Evolutionary conservation across 2,797 vertebrate genomes (phyloP).

Genomic region (Hafferia zeledoni): DNA sequence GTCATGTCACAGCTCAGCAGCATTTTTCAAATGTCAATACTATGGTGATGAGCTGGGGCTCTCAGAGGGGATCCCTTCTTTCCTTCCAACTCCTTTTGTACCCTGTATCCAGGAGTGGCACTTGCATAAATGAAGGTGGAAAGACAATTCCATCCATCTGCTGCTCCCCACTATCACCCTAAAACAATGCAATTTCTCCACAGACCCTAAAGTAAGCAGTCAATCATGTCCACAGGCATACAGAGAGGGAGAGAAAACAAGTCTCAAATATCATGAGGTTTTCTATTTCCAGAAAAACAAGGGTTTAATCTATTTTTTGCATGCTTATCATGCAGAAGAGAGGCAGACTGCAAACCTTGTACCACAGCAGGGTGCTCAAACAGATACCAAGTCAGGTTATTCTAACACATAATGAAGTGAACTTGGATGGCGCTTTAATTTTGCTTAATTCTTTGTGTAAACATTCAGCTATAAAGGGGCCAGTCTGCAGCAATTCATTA

Average conservation of each 20-base stretch:
- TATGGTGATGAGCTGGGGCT: not conserved
- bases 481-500: not conserved
- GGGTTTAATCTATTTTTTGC: not conserved
- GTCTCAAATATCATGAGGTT: not conserved
- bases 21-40: not conserved
- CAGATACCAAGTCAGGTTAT: not conserved
- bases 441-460: not conserved
- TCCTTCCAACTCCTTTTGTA: not conserved
- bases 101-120: not conserved
- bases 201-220: not conserved
- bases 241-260: not conserved
- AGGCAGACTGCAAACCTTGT: not conserved
- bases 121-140: not conserved
- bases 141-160: fast-evolving
- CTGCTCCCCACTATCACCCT: not conserved
- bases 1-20: not conserved
- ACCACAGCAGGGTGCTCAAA: not conserved
- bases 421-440: not conserved
- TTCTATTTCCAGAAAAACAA: not conserved
- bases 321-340: not conserved
- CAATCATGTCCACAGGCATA: not conserved
- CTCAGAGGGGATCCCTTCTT: not conserved
- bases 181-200: not conserved
- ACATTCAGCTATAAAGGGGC: not conserved
- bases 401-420: not conserved